phyloP scores from a whole-genome alignment of 2,888 invertebrate species.

The Crocallis elinguaria region DNA sequence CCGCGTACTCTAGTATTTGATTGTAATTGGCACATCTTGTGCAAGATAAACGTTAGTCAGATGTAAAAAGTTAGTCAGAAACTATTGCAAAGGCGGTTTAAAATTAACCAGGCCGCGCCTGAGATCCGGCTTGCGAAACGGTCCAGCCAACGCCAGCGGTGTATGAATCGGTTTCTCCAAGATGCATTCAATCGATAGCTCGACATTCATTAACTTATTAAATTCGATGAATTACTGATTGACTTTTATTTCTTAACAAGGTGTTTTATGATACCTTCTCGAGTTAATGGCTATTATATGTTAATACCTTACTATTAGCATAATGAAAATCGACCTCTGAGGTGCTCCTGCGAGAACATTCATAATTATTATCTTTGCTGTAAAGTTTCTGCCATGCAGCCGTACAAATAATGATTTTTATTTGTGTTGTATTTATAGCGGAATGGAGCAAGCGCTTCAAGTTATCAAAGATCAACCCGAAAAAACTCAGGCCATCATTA shows the following conservation, averaged over 20 bases:
- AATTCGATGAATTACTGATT: background rate
- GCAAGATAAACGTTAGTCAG: conserved; percentile 37
- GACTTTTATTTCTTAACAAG: background rate
- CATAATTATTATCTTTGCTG: no score
- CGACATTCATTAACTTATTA: background rate
- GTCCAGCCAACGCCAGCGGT: background rate
- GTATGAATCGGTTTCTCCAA: conserved; percentile 12
- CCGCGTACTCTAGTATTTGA: conserved; percentile 39
- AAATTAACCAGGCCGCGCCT: background rate
- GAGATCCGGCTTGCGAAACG: conserved; percentile 29
- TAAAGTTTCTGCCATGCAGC: no score
- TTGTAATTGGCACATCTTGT: conserved; percentile 43
- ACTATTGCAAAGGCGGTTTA: conserved; percentile 11
- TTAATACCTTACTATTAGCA: no score
- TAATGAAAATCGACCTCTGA: no score
- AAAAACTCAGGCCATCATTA: no score
- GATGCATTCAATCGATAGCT: background rate
- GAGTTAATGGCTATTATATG: no score
- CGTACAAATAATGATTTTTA: no score
- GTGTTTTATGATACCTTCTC: no score
- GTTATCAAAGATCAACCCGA: no score
- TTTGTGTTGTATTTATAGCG: no score
- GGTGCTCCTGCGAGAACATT: no score
- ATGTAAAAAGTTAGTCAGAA: conserved; percentile 34
- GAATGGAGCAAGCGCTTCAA: no score